A percentile compares a stretch with the other conserved stretches of the same genome.
Conservation (phyloP, 1,140 invertebrate genomes). For the Platyura marginata region DNA sequence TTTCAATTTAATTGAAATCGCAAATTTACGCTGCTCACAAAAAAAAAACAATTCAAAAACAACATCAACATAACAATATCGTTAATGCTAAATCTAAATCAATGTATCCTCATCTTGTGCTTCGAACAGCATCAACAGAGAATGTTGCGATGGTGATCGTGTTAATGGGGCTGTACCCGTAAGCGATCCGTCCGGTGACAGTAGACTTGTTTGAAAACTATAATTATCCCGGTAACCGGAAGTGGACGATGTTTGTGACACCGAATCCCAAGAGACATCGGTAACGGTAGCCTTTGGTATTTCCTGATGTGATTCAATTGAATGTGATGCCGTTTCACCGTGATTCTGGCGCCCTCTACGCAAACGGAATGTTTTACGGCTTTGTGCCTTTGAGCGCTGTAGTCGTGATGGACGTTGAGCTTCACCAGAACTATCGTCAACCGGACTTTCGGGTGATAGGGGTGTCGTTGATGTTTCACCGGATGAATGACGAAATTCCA, state of each 20-base stretch:
- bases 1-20: too few relatives aligned
- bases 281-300: conserved; percentile 18
- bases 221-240: conserved; percentile 54
- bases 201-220: conserved; percentile 30
- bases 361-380: conserved; percentile 81
- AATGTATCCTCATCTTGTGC: conserved; percentile 54
- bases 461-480: conserved; percentile 55
- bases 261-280: conserved; percentile 59
- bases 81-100: conserved; percentile 29
- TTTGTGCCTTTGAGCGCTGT: conserved; percentile 83
- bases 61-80: too few relatives aligned
- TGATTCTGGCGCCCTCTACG: conserved; percentile 47
- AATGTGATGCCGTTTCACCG: conserved; percentile 2
- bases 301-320: conserved; percentile 7
- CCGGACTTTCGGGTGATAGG: conserved; percentile 50
- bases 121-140: conserved; percentile 47
- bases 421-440: conserved; percentile 44
- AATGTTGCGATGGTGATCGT: conserved; percentile 39
- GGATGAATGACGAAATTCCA: conserved; percentile 22
- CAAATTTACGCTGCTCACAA: too few relatives aligned
- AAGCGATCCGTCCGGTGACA: conserved; percentile 30
- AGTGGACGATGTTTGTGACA: conserved; percentile 56
- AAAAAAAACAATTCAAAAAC: too few relatives aligned
- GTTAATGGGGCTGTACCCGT: conserved; percentile 16
- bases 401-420: conserved; percentile 48